Evolutionary conservation across 1,140 invertebrate genomes (phyloP), one percentile per base, ranked within the genome.

Genomic region (Tetragnatha versicolor): DNA sequence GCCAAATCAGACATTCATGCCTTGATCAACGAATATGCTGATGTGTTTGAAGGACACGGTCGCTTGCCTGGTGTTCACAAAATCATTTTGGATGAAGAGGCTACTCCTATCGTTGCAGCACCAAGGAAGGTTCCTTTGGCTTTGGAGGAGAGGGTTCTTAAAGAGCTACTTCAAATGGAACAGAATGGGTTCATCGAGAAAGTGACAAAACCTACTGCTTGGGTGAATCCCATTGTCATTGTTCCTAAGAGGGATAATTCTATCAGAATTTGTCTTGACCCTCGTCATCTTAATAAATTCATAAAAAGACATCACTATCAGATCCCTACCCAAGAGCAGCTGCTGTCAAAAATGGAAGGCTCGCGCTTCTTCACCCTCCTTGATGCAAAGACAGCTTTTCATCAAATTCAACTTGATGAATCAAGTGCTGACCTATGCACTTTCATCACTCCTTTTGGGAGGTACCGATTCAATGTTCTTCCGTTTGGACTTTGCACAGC

Each of bases 401-500:
- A 7, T 0, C 68, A 72, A 5, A 60, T 72, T 25, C 45, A 31
- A 7, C 47, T 72, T n/a, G 27, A 2, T 29, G 29, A 33, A n/a
- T 1, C 12, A 25, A 72, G 68, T 65, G 10, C 68, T 55, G 31
- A 72, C 22, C 2, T 72, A 6, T 72, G 47, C 31, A 66, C 55
- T 4, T 77, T 81, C 39, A 35, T 51, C 17, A 76, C 79, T 33
- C 68, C 10, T 6, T 45, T 45, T 39, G 84, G 85, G 20, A 83
- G 82, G 14, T 88, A 84, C 63, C 17, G 51, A 55, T 84, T 85
- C 81, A 86, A 86, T 72, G 78, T 85, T 35, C 58, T 88, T 4
- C 84, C 83, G 6, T 89, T 88, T 83, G 88, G 87, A 5, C 83
- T 89, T 6, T 84, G 85, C 75, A 84, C 83, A 25, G 87, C 88